phyloP scores from a whole-genome alignment of 1,140 invertebrate species.

The Branchinecta lynchi region DNA sequence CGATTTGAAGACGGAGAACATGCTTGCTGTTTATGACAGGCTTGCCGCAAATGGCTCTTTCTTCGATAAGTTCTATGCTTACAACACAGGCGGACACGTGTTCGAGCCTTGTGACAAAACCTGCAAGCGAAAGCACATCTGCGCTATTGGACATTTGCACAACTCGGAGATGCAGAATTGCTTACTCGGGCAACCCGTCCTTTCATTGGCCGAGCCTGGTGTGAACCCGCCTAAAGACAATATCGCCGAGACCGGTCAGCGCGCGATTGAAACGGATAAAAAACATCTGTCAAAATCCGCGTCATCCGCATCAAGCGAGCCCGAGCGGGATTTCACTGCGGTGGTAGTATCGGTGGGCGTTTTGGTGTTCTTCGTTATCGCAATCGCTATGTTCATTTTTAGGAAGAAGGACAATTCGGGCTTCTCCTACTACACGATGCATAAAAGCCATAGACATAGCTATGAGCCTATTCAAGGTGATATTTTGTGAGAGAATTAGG shows the following conservation, averaged over 20 bases:
- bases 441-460: background rate
- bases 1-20: slow-evolving; percentile 13
- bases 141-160: slow-evolving; percentile 18
- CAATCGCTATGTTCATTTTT: slow-evolving; percentile 10
- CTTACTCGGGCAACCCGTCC: slow-evolving; percentile 7
- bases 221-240: background rate
- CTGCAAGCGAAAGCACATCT: slow-evolving; percentile 18
- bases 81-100: slow-evolving; percentile 20
- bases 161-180: slow-evolving; percentile 16
- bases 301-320: background rate
- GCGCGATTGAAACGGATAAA: background rate
- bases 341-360: background rate
- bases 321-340: too few species aligned
- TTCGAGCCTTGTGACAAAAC: slow-evolving; percentile 16
- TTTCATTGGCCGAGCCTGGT: background rate
- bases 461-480: slow-evolving; percentile 14
- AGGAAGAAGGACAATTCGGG: background rate
- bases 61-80: slow-evolving; percentile 15
- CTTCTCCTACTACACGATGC: slow-evolving; percentile 5
- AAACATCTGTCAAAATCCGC: background rate
- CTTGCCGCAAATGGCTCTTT: slow-evolving; percentile 13
- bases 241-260: background rate
- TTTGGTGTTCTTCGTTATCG: background rate
- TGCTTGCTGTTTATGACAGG: slow-evolving; percentile 14
- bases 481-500: slow-evolving; percentile 13